Evolutionary conservation across 2,888 invertebrate species (phyloP).

Genomic region (Crepidodera aurea): DNA sequence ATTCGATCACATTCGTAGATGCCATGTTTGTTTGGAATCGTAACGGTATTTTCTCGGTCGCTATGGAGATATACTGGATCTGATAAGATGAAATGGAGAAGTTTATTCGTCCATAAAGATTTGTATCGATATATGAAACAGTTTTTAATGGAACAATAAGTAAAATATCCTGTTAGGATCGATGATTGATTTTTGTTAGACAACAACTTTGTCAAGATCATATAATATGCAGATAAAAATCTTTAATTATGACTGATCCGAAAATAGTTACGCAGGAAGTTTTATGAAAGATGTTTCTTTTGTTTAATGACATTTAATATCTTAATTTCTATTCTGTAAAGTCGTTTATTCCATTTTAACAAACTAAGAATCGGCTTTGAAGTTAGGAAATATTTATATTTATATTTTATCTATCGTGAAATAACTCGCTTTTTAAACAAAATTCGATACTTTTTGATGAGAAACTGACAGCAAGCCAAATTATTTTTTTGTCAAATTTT

Average conservation of each 20-base stretch:
- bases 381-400: too few species aligned
- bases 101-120: constrained; percentile 14
- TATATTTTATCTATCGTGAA: too few species aligned
- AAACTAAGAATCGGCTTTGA: too few species aligned
- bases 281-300: too few species aligned
- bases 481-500: too few species aligned
- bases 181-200: constrained; percentile 11
- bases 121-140: background rate
- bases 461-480: too few species aligned
- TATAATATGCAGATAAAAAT: background rate
- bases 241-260: background rate
- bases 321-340: too few species aligned
- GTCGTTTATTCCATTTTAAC: too few species aligned
- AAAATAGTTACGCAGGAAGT: background rate
- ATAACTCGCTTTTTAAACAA: too few species aligned
- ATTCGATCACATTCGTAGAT: constrained; percentile 6
- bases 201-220: background rate
- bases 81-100: constrained; percentile 11
- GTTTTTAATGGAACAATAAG: constrained; percentile 11
- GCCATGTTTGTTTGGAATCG: constrained; percentile 9
- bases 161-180: background rate
- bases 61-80: constrained; percentile 13
- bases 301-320: too few species aligned
- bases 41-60: constrained; percentile 14
- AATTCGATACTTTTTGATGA: too few species aligned